Percentiles rank a stretch among this genome's conserved stretches.
Evolutionary conservation across 2,888 invertebrate species (phyloP).

Genomic region (Nineta flava): DNA sequence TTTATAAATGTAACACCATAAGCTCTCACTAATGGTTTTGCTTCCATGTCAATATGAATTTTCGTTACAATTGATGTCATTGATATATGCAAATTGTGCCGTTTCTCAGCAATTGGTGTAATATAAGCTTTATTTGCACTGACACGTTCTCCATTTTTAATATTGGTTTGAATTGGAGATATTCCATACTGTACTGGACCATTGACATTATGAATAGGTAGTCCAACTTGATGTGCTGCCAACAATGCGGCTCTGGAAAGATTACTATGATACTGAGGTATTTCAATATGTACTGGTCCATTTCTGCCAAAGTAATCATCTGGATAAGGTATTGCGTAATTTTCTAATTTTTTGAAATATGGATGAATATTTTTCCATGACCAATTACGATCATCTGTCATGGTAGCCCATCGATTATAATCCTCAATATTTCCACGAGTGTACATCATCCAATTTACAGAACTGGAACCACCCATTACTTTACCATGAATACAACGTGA

Average conservation of each 20-base stretch:
- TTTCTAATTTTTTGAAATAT: conserved; percentile 74
- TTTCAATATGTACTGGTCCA: conserved; percentile 38
- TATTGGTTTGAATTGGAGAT: conserved; percentile 33
- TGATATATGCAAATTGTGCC: too few relatives aligned
- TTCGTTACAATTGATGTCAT: too few relatives aligned
- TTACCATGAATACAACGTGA: conserved; percentile 75
- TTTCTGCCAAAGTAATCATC: conserved; percentile 31
- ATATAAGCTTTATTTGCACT: conserved; percentile 36
- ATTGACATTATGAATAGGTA: conserved; percentile 50
- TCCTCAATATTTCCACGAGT: conserved; percentile 75
- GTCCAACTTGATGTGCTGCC: conserved; percentile 44
- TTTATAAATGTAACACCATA: conserved; percentile 6
- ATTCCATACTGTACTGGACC: conserved; percentile 36
- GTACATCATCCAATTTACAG: conserved; percentile 83
- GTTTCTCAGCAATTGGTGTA: conserved; percentile 13
- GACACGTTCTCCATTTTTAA: conserved; percentile 30
- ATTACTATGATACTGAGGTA: conserved; percentile 38
- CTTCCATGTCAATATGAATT: conserved; percentile 8
- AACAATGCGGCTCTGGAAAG: conserved; percentile 45
- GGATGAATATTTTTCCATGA: conserved; percentile 62
- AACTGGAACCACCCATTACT: conserved; percentile 72
- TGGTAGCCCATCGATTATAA: conserved; percentile 70
- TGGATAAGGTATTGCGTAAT: conserved; percentile 57
- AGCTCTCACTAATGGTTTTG: conserved; percentile 7
- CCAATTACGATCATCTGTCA: conserved; percentile 48